These are phyloP conservation scores for Pseudochaenichthys georgianus DNA, from an alignment of 2,797 vertebrate genomes.

Conservation along the genomic window DNA sequence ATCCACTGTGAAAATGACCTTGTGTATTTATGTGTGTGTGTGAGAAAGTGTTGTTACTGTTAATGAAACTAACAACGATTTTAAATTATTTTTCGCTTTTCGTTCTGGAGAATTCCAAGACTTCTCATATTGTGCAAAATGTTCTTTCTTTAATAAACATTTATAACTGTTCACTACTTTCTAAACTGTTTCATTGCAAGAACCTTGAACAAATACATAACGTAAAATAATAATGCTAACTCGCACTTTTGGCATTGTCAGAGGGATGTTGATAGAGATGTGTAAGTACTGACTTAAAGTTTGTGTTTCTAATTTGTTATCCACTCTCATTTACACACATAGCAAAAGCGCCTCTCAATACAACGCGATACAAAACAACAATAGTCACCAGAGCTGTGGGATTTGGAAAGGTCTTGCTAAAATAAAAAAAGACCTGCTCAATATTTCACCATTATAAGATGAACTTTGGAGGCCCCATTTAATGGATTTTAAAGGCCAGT, in stretches of 20 bases:
- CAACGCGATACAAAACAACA: neutral
- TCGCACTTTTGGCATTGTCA: neutral
- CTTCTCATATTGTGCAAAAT: slow-evolving; percentile 15
- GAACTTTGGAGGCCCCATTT: neutral
- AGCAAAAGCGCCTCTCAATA: neutral
- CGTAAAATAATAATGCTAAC: neutral
- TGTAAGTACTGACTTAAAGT: neutral
- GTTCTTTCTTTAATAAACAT: slow-evolving; percentile 52
- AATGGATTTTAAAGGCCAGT: neutral
- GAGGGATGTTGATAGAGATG: neutral
- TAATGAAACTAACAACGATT: slow-evolving; percentile 23
- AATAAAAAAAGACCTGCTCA: neutral
- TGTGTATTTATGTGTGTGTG: neutral
- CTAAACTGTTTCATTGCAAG: neutral
- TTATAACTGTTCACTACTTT: slow-evolving; percentile 6
- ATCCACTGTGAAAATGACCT: neutral
- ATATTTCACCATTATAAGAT: neutral
- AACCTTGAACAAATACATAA: neutral
- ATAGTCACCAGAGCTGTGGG: neutral
- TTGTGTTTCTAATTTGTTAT: neutral
- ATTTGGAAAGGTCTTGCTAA: neutral
- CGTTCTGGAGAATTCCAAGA: neutral
- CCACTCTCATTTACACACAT: neutral
- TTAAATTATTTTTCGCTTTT: slow-evolving; percentile 7
- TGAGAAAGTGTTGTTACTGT: neutral